Evolutionary conservation across 2,888 invertebrate species (phyloP).

Genomic region (Drosophila glabriapex): DNA sequence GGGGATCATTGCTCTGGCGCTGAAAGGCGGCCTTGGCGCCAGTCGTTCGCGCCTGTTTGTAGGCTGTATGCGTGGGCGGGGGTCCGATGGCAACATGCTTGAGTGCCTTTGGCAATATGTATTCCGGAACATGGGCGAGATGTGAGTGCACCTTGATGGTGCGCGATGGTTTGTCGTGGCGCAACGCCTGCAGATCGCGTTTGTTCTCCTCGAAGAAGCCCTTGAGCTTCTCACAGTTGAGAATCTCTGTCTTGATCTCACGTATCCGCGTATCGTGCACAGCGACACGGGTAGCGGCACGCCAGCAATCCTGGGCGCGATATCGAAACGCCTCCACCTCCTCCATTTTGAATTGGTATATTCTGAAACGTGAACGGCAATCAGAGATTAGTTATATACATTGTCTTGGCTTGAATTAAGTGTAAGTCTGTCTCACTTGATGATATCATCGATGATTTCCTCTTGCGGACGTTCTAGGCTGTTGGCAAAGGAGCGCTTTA

Average conservation of each 20-base stretch:
- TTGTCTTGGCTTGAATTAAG: background rate
- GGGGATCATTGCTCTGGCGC: conserved; percentile 81
- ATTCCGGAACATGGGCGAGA: conserved; percentile 96
- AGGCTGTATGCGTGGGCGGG: conserved; percentile 6
- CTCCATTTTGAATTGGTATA: conserved; percentile 96
- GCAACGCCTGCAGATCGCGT: conserved; percentile 92
- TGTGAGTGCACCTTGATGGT: conserved; percentile 94
- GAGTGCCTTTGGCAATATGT: conserved; percentile 92
- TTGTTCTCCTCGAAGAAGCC: conserved; percentile 97
- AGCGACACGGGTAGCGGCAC: conserved; percentile 96
- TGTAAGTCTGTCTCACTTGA: conserved; percentile 85
- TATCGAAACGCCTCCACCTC: conserved; percentile 99
- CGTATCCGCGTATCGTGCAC: conserved; percentile 97
- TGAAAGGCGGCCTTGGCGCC: conserved; percentile 82
- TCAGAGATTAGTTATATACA: background rate
- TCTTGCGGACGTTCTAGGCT: conserved; percentile 7
- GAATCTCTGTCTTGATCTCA: conserved; percentile 97
- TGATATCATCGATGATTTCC: conserved; percentile 86
- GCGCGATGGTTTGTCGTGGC: conserved; percentile 94
- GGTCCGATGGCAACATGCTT: conserved; percentile 87
- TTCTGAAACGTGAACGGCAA: conserved; percentile 86
- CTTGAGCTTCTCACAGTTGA: conserved; percentile 96
- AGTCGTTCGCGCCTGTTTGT: conserved; percentile 61
- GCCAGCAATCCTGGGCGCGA: conserved; percentile 97
- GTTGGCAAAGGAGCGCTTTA: conserved; percentile 25